Base-by-base conservation (phyloP, 2,113 vertebrate genomes). In the Pterocles burchelli region DNA sequence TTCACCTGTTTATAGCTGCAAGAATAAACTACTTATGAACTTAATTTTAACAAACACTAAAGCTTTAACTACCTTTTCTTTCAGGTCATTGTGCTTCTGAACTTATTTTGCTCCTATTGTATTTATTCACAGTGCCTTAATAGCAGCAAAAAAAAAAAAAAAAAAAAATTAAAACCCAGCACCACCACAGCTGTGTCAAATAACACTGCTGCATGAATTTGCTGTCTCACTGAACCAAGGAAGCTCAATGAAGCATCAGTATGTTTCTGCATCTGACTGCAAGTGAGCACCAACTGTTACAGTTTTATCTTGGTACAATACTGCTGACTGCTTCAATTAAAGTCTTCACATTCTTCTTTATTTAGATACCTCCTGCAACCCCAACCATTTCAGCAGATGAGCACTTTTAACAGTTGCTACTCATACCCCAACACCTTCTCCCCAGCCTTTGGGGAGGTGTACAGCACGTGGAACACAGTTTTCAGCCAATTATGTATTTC, bases 331-430 rank as follows among this genome's bases (percentile, higher is more conserved):
- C n/a, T 61, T 75, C 76, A 85, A 63, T 52, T 80, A 71, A 73
- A 86, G 57, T 21, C 59, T 26, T 45, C 75, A 20, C 43, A 17
- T 41, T 95, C 55, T 68, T 58, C 52, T 83, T 77, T 90, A 75
- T 78, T 84, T 93, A 92, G 88, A 7, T 11, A 61, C 51, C 51
- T 84, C 57, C 83, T 31, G 72, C 63, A 85, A 63, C 48, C 48
- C 48, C 54, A 82, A 65, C n/a, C 54, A 76, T 26, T 18, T 87
- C 14, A 61, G 58, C 74, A 87, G 67, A 91, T 82, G n/a, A 93
- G 54, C 61, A 41, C 66, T 93, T 81, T 10, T 70, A 54, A 85
- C 77, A 88, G 92, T 58, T 85, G 67, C 75, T 96, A 73, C 88
- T 94, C 79, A 65, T 58, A 66, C 9, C 36, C 54, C 54, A 92